These are phyloP conservation scores for Actenoides lindsayi DNA, from an alignment of 2,113 vertebrate species.

Conservation along the genomic window DNA sequence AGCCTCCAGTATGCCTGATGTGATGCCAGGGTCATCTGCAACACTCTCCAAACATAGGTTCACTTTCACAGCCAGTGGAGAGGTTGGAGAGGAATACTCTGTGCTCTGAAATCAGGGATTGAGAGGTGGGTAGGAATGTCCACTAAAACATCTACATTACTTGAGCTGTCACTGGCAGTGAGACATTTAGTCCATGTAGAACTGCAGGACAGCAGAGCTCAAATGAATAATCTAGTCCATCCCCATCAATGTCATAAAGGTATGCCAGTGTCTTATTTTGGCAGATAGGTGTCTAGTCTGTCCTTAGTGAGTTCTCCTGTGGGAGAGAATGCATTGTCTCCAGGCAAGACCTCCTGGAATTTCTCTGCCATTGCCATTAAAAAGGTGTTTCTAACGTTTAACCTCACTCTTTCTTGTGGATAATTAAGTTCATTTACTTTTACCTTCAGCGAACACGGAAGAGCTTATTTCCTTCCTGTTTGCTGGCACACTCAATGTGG, in stretches of 20 bases:
- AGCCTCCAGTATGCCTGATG: accelerated
- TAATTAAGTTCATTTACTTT: neutral
- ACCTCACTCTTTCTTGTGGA: neutral
- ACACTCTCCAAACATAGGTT: accelerated
- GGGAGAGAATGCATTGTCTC: neutral
- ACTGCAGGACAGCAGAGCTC: neutral
- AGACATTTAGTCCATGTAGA: neutral
- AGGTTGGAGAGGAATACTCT: neutral
- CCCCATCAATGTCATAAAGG: neutral
- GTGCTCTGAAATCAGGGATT: neutral
- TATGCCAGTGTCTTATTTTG: neutral
- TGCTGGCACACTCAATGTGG: neutral
- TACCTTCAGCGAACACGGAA: neutral
- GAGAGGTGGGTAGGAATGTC: accelerated
- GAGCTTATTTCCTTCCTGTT: neutral
- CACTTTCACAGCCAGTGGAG: accelerated
- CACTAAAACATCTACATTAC: neutral
- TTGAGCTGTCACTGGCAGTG: neutral
- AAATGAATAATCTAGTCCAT: neutral
- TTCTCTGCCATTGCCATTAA: neutral
- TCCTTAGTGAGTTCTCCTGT: accelerated
- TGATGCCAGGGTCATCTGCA: neutral
- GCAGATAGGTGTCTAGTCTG: neutral
- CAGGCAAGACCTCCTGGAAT: neutral
- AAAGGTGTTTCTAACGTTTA: neutral